These are phyloP conservation scores for Nomada fabriciana DNA, from an alignment of 2,888 invertebrate genomes.

Conservation along the genomic window DNA sequence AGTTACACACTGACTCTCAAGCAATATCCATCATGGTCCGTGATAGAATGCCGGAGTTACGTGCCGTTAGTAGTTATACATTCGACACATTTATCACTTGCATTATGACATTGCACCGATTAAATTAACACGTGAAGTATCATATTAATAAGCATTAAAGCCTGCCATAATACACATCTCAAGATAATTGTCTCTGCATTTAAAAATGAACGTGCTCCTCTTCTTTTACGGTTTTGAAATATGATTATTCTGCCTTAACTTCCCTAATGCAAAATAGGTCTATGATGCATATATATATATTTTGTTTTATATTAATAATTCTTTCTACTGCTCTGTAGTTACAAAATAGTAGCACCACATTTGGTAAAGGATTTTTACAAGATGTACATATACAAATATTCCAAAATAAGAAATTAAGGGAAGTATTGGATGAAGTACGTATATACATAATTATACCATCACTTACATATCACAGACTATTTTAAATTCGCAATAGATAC, in stretches of 20 bases:
- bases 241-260: conserved; percentile 4
- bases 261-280: background rate
- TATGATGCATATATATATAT: background rate
- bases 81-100: conserved; percentile 5
- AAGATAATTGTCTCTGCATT: background rate
- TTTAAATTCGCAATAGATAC: conserved; percentile 45
- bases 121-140: background rate
- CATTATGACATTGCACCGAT: background rate
- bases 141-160: background rate
- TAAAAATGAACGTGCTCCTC: background rate
- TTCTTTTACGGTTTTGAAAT: conserved; percentile 9
- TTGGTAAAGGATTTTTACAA: conserved; percentile 77
- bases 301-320: background rate
- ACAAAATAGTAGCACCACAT: conserved; percentile 72
- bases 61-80: conserved; percentile 77
- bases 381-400: conserved; percentile 77
- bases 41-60: conserved; percentile 81
- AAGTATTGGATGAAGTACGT: conserved; percentile 81
- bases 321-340: conserved; percentile 60
- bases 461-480: conserved; percentile 47
- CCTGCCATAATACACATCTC: background rate
- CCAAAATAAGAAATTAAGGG: conserved; percentile 78
- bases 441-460: conserved; percentile 35
- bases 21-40: conserved; percentile 78
- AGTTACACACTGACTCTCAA: conserved; percentile 64